Percentiles rank a stretch among this genome's conserved stretches.
Evolutionary conservation across 2,113 vertebrate genomes (phyloP).

Genomic region (Nycticryphes semicollaris): DNA sequence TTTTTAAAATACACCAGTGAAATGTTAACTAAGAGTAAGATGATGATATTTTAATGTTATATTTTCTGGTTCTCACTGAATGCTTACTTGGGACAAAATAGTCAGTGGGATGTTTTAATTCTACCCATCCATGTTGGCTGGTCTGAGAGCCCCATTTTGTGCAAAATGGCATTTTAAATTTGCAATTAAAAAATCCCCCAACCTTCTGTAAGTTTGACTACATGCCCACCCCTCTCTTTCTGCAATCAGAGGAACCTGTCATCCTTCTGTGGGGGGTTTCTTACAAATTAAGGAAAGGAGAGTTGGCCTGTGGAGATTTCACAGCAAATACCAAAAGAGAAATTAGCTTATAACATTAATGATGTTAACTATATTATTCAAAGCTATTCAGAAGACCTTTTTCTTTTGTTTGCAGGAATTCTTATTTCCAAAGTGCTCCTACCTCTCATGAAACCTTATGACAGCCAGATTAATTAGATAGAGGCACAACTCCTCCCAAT

Average conservation of each 20-base stretch:
- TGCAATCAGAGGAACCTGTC: neutral
- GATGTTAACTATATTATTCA: slow-evolving; percentile 7
- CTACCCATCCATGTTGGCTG: neutral
- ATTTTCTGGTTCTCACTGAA: neutral
- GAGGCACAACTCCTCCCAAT: neutral
- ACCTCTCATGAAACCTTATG: neutral
- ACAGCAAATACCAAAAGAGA: neutral
- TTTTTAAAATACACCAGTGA: slow-evolving; percentile 35
- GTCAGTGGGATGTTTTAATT: slow-evolving; percentile 20
- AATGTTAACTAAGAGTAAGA: slow-evolving; percentile 44
- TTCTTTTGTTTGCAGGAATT: slow-evolving; percentile 21
- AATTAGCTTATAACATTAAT: slow-evolving; percentile 12
- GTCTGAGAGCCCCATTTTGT: slow-evolving; percentile 7
- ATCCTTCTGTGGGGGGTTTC: slow-evolving; percentile 1
- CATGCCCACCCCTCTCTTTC: slow-evolving; percentile 4
- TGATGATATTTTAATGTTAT: slow-evolving; percentile 29
- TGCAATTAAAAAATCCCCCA: slow-evolving; percentile 40
- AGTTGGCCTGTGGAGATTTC: neutral
- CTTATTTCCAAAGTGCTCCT: neutral
- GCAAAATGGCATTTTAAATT: slow-evolving; percentile 13
- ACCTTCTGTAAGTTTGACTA: slow-evolving; percentile 38
- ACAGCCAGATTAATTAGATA: slow-evolving; percentile 5
- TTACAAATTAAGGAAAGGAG: neutral
- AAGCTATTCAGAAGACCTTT: neutral
- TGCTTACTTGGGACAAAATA: neutral